Evolutionary conservation across 1,140 invertebrate species (phyloP), one percentile per base, ranked within the genome.

Genomic region (Hycleus cichorii): DNA sequence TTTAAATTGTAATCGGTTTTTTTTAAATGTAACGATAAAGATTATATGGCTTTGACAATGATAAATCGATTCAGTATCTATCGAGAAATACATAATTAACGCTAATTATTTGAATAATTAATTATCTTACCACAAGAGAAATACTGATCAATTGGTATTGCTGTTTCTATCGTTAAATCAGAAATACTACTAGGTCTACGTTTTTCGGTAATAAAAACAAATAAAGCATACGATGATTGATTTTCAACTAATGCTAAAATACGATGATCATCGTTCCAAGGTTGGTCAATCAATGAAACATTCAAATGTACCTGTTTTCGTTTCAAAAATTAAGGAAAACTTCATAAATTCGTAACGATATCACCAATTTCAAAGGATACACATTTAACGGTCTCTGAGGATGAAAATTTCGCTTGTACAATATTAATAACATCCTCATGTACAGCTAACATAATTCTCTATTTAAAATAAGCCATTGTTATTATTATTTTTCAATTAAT

Each of bases 61-160:
- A 39, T 73, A 68, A 63, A 77, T 74, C 39, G 73, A 76, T 64
- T 80, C 77, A 49, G 78, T 79, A 73, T 81, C 83, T 82, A 54
- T 73, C 49, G 53, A 59, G 51, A 54, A 43, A 56, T 4, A 11
- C 24, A 2, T 44, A 47, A 43, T 27, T 4, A 45, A 25, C 40
- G 38, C 42, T 44, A 44, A 45, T 12, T 49, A 45, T 12, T 49
- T 50, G 39, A 39, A 39, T 38, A 6, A 46, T 10, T 25, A 9
- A 24, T 18, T 32, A 46, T 9, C 69, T 87, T 84, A 77, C 87
- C 83, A 78, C 84, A 90, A 70, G 83, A 83, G 74, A 90, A 89
- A 64, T 82, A 81, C 61, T 80, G 78, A 75, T 89, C 83, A 48
- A 91, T 82, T n/a, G 88, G 86, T 62, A 90, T 75, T 43, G 86